These are phyloP conservation scores for Clarias fuscus DNA, from an alignment of 2,797 vertebrate species.

Conservation along the genomic window DNA sequence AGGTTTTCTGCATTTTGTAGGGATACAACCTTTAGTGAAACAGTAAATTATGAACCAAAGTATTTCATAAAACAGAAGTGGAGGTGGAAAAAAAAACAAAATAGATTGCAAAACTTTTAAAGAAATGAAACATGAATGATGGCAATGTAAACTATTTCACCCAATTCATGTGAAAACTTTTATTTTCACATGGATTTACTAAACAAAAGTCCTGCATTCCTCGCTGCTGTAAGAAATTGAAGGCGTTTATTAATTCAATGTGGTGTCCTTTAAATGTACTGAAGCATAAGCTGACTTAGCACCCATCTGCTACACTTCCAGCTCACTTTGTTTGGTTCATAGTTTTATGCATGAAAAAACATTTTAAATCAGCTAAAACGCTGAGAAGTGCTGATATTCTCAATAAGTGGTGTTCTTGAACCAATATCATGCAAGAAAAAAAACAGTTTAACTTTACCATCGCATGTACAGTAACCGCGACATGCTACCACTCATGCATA, in stretches of 20 bases:
- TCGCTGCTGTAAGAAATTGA: not conserved
- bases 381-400: not conserved
- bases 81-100: not conserved
- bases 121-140: not conserved
- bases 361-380: no score
- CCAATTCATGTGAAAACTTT: not conserved
- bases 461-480: no score
- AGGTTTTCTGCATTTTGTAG: not conserved
- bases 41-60: not conserved
- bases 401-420: not conserved
- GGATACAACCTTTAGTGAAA: not conserved
- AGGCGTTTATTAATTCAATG: not conserved
- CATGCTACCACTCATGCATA: not conserved
- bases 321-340: not conserved
- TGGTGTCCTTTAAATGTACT: not conserved
- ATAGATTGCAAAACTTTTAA: not conserved
- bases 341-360: no score
- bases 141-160: not conserved
- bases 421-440: not conserved
- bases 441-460: not conserved
- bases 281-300: constrained; percentile 13
- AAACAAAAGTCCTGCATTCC: not conserved
- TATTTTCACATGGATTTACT: not conserved
- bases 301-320: not conserved
- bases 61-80: not conserved